Evolutionary conservation across 2,888 invertebrate species (phyloP).

Genomic region (Gymnoscelis rufifasciata): DNA sequence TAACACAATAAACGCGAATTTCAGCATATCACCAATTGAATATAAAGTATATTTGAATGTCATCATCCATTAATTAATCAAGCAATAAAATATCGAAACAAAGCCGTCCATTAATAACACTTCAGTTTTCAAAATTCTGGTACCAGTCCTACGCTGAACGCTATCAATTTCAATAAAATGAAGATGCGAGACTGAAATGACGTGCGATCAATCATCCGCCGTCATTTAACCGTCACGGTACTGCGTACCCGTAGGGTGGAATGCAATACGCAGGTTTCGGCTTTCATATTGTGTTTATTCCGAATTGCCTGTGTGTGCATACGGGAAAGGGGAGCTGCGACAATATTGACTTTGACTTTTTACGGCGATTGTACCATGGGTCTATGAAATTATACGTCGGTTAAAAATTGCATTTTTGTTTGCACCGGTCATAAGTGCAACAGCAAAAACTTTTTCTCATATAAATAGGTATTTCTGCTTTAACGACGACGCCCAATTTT

Average conservation of each 20-base stretch:
- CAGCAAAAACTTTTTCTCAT: no score
- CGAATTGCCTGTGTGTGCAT: conserved; percentile 20
- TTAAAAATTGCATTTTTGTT: neutral
- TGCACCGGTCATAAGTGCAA: no score
- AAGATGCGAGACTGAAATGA: conserved; percentile 55
- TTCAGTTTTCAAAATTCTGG: conserved; percentile 29
- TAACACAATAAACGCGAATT: neutral
- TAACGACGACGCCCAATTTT: no score
- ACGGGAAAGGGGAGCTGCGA: conserved; percentile 14
- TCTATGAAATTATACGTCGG: neutral
- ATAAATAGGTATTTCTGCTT: no score
- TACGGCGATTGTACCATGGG: conserved; percentile 6
- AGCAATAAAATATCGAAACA: conserved; percentile 16
- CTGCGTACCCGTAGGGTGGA: conserved; percentile 18
- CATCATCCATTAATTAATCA: conserved; percentile 9
- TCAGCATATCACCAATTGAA: neutral
- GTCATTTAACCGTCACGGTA: conserved; percentile 43
- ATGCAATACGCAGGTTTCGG: conserved; percentile 28
- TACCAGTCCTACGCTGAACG: conserved; percentile 40
- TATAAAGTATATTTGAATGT: neutral
- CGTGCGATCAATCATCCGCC: conserved; percentile 52
- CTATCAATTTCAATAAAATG: conserved; percentile 68
- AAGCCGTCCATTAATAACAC: conserved; percentile 35
- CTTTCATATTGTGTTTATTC: conserved; percentile 30
- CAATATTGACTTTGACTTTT: conserved; percentile 18